Conservation (phyloP, 2,888 invertebrate species). For the Latrodectus elegans region DNA sequence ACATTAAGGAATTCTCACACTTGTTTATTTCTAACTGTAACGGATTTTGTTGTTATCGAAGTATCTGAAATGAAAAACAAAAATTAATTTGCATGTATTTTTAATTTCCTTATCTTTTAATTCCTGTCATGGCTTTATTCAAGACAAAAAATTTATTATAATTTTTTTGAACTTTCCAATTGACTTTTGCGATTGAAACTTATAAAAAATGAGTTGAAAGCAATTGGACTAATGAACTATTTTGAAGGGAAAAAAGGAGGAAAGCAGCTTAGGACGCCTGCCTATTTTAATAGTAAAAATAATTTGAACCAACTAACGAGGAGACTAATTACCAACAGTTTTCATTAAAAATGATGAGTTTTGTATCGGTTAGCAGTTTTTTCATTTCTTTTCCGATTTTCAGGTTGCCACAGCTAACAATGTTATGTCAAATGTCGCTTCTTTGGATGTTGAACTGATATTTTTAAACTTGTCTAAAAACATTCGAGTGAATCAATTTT, state of each 20-base stretch:
- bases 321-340: conserved; percentile 56
- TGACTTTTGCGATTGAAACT: conserved; percentile 32
- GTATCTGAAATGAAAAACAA: background rate
- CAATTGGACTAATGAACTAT: conserved; percentile 56
- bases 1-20: too few relatives aligned
- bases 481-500: background rate
- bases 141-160: conserved; percentile 12
- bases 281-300: conserved; percentile 48
- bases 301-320: conserved; percentile 41
- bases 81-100: background rate
- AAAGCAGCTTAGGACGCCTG: conserved; percentile 40
- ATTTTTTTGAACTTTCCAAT: conserved; percentile 40
- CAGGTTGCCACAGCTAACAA: conserved; percentile 40
- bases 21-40: too few relatives aligned
- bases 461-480: too few relatives aligned
- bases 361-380: conserved; percentile 53
- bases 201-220: conserved; percentile 30
- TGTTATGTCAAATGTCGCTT: conserved; percentile 24
- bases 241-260: conserved; percentile 27
- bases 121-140: background rate
- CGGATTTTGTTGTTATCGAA: too few relatives aligned
- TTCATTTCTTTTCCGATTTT: conserved; percentile 26
- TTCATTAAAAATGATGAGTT: conserved; percentile 62
- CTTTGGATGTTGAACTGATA: background rate
- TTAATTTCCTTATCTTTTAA: background rate